Conservation (phyloP, 2,113 vertebrate genomes). For the Andinoacara biseriatus region DNA sequence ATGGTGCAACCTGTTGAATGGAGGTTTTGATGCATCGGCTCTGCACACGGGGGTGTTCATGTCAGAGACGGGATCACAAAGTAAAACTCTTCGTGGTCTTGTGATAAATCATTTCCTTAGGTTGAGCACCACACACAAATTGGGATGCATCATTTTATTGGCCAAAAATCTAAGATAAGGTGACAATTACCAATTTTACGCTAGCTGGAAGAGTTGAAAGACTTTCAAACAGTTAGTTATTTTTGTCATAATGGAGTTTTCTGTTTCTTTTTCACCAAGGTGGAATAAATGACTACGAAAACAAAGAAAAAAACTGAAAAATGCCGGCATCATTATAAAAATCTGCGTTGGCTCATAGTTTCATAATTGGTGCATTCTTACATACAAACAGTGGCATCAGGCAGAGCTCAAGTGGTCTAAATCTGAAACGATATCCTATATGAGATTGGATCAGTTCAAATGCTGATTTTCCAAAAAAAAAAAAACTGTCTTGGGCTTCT, state of each 20-base stretch:
- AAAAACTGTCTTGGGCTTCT: conserved; percentile 1
- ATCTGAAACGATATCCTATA: conserved; percentile 9
- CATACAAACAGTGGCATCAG: background rate
- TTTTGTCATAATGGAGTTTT: conserved; percentile 3
- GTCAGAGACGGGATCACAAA: background rate
- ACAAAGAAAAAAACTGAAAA: background rate
- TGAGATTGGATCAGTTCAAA: conserved; percentile 20
- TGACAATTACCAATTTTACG: background rate
- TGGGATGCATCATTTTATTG: background rate
- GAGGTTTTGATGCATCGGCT: conserved; percentile 5
- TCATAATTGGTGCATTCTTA: background rate
- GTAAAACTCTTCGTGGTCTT: conserved; percentile 9
- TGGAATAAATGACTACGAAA: background rate
- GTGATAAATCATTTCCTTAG: background rate
- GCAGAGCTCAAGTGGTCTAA: background rate
- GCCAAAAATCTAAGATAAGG: background rate
- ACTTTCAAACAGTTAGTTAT: background rate
- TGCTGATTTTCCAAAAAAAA: conserved; percentile 24
- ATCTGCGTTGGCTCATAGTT: background rate
- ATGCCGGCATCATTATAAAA: background rate
- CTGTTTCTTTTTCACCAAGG: background rate
- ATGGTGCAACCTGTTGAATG: conserved; percentile 68
- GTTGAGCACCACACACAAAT: background rate
- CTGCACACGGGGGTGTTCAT: background rate
- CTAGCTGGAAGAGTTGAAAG: background rate